A percentile compares a stretch with the other conserved stretches of the same genome.
Evolutionary conservation across 2,888 invertebrate species (phyloP).

Genomic region (Tachina grossa): DNA sequence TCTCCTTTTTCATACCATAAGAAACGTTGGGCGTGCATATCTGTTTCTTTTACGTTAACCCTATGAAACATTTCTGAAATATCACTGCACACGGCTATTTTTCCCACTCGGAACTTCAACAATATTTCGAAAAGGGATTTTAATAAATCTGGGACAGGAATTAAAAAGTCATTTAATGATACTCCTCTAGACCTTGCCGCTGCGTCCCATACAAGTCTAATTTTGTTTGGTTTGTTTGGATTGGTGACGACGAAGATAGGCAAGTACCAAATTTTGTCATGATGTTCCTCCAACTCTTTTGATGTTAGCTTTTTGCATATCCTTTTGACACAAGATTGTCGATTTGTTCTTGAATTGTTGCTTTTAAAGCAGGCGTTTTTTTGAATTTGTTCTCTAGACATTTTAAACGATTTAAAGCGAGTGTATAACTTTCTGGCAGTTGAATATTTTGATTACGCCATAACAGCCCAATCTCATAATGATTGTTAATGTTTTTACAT

Average conservation of each 20-base stretch:
- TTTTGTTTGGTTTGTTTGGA: conserved; percentile 71
- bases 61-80: conserved; percentile 68
- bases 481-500: conserved; percentile 27
- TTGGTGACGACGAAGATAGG: conserved; percentile 60
- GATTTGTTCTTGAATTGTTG: conserved; percentile 42
- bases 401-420: conserved; percentile 26
- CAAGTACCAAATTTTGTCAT: conserved; percentile 50
- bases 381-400: conserved; percentile 27
- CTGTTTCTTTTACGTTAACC: conserved; percentile 15
- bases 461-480: conserved; percentile 38
- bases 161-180: conserved; percentile 74
- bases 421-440: conserved; percentile 48
- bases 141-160: conserved; percentile 57
- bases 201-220: conserved; percentile 77
- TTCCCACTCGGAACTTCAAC: conserved; percentile 59
- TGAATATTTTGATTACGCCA: conserved; percentile 43
- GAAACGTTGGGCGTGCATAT: conserved; percentile 67
- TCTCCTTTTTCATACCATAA: conserved; percentile 15
- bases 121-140: conserved; percentile 69
- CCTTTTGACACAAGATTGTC: conserved; percentile 59
- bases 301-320: conserved; percentile 53
- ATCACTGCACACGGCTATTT: conserved; percentile 58
- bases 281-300: conserved; percentile 2
- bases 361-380: conserved; percentile 4
- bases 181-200: conserved; percentile 74